Base-by-base conservation (phyloP, 1,140 invertebrate genomes). In the Drosophila azteca region DNA sequence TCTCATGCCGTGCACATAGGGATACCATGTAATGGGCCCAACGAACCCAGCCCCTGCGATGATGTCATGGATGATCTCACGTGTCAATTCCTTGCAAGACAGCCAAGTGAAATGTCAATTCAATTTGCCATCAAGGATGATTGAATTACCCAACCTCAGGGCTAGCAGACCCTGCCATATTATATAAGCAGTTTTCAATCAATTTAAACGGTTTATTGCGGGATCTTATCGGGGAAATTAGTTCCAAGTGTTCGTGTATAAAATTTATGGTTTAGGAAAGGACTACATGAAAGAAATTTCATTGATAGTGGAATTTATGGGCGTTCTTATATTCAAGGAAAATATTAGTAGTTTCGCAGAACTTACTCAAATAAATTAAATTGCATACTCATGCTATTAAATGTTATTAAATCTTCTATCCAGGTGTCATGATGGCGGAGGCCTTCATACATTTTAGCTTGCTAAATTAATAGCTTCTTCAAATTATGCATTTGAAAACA, bases 341-440 rank as follows among this genome's bases (percentile, higher is more conserved):
- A 13, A 8, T 58, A 9, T 8, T 9, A 31, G 3, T 2, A 3
- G 8, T 31, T 31, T 31, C 31, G 7, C 31, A 3, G 31, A 9
- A 31, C 8, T 3, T 8, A 31, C 8, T 39, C 1, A 39, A 39
- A 39, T 39, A 13, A 39, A 44, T 53, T 46, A 29, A 48, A 35
- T 51, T 44, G 3, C 7, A 8, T n/a, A n/a, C n/a, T n/a, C n/a
- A n/a, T 29, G 7, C 0, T 13, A 1, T 29, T 52, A 22, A 24
- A 29, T 43, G 20, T 15, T 3, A 43, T 50, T 2, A 24, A 45
- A n/a, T n/a, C 6, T 3, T 29, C 3, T 20, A 29, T 3, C 0
- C 44, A 65, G 49, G 58, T 92, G 94, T 94, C 93, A 94, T 93
- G 93, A 94, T 94, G 93, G 93, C 93, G 93, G 93, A 94, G 94